phyloP scores from a whole-genome alignment of 2,888 invertebrate genomes.

The Tuberolachnus salignus region DNA sequence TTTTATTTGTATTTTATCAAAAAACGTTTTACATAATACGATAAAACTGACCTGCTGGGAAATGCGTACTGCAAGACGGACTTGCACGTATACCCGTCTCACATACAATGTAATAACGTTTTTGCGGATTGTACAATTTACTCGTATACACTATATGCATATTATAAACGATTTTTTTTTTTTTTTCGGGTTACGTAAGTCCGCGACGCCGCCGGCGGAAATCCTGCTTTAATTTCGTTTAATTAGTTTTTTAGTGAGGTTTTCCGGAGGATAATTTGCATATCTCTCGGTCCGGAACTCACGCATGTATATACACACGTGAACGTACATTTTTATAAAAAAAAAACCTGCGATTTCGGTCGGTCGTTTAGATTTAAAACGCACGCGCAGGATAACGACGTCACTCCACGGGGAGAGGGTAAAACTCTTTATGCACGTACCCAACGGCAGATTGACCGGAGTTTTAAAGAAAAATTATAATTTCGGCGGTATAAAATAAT shows the following conservation, averaged over 20 bases:
- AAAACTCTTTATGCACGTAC: neutral
- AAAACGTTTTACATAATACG: no score
- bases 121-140: neutral
- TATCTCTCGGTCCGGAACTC: conserved; percentile 3
- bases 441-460: no score
- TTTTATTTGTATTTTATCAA: no score
- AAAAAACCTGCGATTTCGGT: neutral
- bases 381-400: neutral
- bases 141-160: neutral
- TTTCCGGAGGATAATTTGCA: conserved; percentile 13
- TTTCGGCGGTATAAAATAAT: no score
- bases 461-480: no score
- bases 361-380: conserved; percentile 32
- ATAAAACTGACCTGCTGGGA: no score
- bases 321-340: no score
- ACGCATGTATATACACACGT: no score
- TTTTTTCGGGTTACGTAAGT: neutral
- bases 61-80: no score
- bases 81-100: neutral
- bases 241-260: neutral
- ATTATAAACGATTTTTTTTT: neutral
- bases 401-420: neutral
- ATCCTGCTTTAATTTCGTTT: neutral
- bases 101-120: no score
- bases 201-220: neutral